Percentiles rank a stretch among this genome's conserved stretches.
Evolutionary conservation across 2,888 invertebrate species (phyloP).

Genomic region (Acanthosepion lycidas): DNA sequence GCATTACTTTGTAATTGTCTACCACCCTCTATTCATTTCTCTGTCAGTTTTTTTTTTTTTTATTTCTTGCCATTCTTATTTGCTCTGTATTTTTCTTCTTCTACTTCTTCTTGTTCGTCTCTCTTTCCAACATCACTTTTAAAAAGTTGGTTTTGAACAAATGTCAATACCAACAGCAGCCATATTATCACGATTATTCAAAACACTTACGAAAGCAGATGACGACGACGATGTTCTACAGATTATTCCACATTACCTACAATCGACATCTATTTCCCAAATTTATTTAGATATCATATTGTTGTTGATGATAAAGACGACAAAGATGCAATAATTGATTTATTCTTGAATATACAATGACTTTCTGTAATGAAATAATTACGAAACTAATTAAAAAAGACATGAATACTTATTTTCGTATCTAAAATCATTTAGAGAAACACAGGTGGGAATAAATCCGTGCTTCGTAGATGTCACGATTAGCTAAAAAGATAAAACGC

Average conservation of each 20-base stretch:
- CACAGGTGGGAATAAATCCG: neutral
- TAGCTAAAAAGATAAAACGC: neutral
- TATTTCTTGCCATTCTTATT: no score
- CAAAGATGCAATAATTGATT: neutral
- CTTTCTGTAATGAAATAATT: neutral
- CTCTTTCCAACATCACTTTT: neutral
- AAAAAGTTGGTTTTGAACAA: neutral
- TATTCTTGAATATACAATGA: neutral
- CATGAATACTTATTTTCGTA: neutral
- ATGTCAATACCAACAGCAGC: neutral
- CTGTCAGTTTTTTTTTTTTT: no score
- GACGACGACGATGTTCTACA: neutral
- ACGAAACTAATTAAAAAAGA: neutral
- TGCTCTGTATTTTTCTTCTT: neutral
- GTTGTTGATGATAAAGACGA: neutral
- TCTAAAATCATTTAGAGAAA: neutral
- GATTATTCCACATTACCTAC: neutral
- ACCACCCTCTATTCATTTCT: neutral
- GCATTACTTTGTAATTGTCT: neutral
- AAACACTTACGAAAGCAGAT: neutral
- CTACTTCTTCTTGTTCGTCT: neutral
- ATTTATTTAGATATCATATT: neutral
- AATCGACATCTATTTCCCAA: neutral
- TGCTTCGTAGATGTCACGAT: neutral
- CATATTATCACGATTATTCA: neutral